Evolutionary conservation across 2,113 vertebrate genomes (phyloP).

Genomic region (Gracilinanus agilis): DNA sequence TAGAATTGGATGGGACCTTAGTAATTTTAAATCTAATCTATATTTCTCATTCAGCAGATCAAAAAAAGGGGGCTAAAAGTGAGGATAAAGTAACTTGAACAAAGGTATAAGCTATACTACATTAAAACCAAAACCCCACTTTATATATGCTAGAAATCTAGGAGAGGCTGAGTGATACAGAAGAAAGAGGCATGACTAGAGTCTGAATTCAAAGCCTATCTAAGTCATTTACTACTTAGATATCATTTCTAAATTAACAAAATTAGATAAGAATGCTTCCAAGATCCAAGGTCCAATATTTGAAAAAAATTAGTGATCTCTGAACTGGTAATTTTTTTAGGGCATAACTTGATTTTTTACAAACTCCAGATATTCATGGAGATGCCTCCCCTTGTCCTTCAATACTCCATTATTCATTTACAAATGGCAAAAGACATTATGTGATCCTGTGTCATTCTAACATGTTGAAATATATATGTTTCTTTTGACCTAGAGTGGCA

Average conservation of each 20-base stretch:
- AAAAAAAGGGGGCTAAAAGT: not conserved
- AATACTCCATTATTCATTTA: constrained; percentile 4
- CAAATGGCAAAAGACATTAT: constrained; percentile 4
- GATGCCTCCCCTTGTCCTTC: constrained; percentile 26
- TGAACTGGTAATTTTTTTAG: not conserved
- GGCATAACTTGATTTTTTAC: constrained; percentile 14
- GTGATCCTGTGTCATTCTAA: not conserved
- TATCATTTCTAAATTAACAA: not conserved
- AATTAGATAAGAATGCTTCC: not conserved
- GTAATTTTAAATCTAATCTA: not conserved
- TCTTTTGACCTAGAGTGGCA: not conserved
- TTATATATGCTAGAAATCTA: not conserved
- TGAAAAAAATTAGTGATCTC: not conserved
- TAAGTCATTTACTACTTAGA: not conserved
- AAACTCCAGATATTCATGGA: not conserved
- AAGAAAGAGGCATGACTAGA: not conserved
- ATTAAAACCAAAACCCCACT: not conserved
- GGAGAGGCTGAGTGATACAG: no score
- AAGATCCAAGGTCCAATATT: not conserved
- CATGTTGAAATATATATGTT: constrained; percentile 6
- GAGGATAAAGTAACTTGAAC: not conserved
- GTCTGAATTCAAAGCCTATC: not conserved
- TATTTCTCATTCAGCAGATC: not conserved
- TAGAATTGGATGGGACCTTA: not conserved
- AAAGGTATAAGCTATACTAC: not conserved